Evolutionary conservation across 2,888 invertebrate genomes (phyloP).

Genomic region (Ferrisia virgata): DNA sequence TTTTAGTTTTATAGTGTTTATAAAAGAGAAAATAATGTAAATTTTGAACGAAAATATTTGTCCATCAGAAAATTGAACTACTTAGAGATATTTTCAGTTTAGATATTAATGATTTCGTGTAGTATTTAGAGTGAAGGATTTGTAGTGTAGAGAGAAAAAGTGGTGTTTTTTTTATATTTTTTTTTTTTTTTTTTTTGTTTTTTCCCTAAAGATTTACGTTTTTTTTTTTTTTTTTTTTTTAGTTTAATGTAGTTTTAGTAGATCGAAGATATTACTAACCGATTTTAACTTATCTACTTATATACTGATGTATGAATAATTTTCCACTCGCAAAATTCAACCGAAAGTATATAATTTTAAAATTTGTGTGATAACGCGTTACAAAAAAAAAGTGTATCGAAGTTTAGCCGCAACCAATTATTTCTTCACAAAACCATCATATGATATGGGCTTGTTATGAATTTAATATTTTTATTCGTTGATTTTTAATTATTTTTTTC

Average conservation of each 20-base stretch:
- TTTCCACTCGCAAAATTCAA: not conserved
- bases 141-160: conserved; percentile 19
- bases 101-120: not conserved
- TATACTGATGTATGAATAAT: not conserved
- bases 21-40: not conserved
- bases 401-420: not conserved
- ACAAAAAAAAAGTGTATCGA: not conserved
- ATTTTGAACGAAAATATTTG: not conserved
- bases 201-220: no score
- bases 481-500: conserved; percentile 46
- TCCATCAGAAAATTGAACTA: not conserved
- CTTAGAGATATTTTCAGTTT: not conserved
- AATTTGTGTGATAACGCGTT: not conserved
- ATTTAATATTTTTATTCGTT: conserved; percentile 43
- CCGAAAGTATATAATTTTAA: not conserved
- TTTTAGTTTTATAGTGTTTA: not conserved
- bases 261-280: conserved; percentile 19
- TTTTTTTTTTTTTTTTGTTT: not conserved
- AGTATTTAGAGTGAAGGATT: conserved; percentile 1
- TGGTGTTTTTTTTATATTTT: not conserved
- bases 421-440: not conserved
- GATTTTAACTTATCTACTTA: not conserved
- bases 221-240: not conserved
- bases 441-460: not conserved
- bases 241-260: conserved; percentile 1